phyloP scores from a whole-genome alignment of 2,888 invertebrate species.

The Pachydiplax longipennis region DNA sequence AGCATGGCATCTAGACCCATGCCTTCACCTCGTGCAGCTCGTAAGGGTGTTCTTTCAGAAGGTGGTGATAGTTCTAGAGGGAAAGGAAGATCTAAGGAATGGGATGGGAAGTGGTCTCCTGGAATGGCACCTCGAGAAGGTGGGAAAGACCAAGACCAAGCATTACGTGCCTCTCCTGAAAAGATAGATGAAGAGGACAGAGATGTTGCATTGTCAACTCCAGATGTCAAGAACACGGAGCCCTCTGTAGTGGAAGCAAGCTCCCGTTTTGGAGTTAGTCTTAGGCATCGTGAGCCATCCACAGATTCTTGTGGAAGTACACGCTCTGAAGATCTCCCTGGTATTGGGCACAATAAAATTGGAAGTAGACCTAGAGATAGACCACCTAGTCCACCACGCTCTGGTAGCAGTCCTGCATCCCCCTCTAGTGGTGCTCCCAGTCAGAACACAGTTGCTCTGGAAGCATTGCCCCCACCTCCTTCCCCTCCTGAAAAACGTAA shows the following conservation, averaged over 20 bases:
- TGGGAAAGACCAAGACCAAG: constrained; percentile 14
- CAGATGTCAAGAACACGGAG: constrained; percentile 58
- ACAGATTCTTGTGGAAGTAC: constrained; percentile 67
- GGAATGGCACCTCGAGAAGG: constrained; percentile 16
- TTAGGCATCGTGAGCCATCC: constrained; percentile 69
- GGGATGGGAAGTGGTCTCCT: constrained; percentile 41
- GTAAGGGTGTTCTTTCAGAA: constrained; percentile 52
- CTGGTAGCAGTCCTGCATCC: constrained; percentile 56
- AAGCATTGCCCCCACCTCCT: constrained; percentile 58
- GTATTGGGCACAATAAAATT: constrained; percentile 56
- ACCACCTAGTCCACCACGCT: constrained; percentile 59
- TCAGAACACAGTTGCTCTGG: constrained; percentile 58
- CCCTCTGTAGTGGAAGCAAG: constrained; percentile 77
- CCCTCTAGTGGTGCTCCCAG: constrained; percentile 53
- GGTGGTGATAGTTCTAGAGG: constrained; percentile 47
- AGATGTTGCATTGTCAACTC: constrained; percentile 45
- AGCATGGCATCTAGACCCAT: constrained; percentile 55
- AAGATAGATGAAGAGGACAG: constrained; percentile 49
- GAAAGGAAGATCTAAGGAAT: constrained; percentile 56
- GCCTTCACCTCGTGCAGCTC: constrained; percentile 54
- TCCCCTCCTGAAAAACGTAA: constrained; percentile 60
- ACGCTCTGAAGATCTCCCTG: constrained; percentile 58
- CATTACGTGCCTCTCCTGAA: constrained; percentile 49
- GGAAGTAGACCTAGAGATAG: constrained; percentile 58
- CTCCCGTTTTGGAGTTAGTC: constrained; percentile 73